These are phyloP conservation scores for Zaprionus inermis DNA, from an alignment of 1,140 invertebrate genomes.

Conservation along the genomic window DNA sequence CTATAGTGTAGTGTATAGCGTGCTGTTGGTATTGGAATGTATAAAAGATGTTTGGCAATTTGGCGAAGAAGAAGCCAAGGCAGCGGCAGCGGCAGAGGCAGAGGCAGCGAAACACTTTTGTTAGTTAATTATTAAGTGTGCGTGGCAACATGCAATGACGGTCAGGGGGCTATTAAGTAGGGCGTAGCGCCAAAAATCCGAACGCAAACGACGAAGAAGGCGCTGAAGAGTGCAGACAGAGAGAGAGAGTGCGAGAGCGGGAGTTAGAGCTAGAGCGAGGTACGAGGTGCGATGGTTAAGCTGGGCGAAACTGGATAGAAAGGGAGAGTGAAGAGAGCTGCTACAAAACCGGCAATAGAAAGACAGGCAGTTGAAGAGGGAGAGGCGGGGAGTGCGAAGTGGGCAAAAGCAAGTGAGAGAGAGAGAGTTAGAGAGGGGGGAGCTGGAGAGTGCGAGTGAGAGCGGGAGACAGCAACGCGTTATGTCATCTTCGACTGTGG, in stretches of 20 bases:
- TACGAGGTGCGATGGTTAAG: too few relatives aligned
- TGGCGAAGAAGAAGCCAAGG: slow-evolving; percentile 7
- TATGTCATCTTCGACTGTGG: slow-evolving; percentile 53
- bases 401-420: neutral
- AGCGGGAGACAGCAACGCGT: slow-evolving; percentile 12
- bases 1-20: too few relatives aligned
- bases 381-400: neutral
- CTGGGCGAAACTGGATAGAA: slow-evolving; percentile 24
- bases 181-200: slow-evolving; percentile 55
- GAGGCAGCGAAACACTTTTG: slow-evolving; percentile 29
- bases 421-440: slow-evolving; percentile 8
- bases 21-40: neutral
- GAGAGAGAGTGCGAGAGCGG: neutral
- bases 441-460: neutral
- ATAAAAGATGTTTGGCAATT: slow-evolving; percentile 27
- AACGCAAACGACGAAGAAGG: slow-evolving; percentile 11
- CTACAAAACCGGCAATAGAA: slow-evolving; percentile 40
- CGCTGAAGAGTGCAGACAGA: slow-evolving; percentile 9
- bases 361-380: neutral
- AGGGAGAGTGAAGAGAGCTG: slow-evolving; percentile 42
- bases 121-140: slow-evolving; percentile 37
- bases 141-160: slow-evolving; percentile 51
- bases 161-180: slow-evolving; percentile 53
- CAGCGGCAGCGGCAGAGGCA: neutral
- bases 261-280: neutral